Evolutionary conservation across 2,797 vertebrate genomes (phyloP).

Genomic region (Sparus aurata): DNA sequence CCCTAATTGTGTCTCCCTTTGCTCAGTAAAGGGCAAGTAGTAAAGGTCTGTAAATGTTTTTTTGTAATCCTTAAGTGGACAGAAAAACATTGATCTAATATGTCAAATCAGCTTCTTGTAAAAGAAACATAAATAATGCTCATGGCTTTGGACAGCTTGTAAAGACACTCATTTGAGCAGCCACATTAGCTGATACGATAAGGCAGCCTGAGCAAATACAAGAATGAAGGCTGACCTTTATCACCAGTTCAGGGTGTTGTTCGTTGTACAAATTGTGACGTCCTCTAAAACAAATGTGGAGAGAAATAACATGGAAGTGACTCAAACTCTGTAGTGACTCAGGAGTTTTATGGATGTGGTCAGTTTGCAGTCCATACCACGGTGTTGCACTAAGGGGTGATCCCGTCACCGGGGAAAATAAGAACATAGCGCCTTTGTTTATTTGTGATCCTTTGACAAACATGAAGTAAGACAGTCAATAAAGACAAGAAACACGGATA

Average conservation of each 20-base stretch:
- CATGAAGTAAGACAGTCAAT: conserved; percentile 31
- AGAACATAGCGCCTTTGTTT: not conserved
- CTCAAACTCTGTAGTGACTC: not conserved
- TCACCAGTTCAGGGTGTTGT: not conserved
- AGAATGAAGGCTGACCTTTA: not conserved
- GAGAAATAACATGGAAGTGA: not conserved
- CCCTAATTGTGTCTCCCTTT: not conserved
- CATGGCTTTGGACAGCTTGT: not conserved
- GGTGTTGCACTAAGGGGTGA: not conserved
- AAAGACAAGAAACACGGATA: conserved; percentile 58
- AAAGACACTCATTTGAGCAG: not conserved
- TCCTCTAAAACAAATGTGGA: not conserved
- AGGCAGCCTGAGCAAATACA: not conserved
- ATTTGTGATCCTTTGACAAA: not conserved
- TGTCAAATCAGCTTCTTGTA: not conserved
- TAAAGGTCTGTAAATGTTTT: not conserved
- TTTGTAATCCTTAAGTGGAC: not conserved
- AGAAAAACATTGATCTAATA: not conserved
- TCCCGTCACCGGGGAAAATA: not conserved
- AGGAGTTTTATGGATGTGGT: not conserved
- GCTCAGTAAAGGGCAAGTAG: too few relatives aligned
- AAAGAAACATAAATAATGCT: not conserved
- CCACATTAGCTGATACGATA: conserved; percentile 12
- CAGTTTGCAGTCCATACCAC: not conserved
- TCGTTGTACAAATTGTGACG: not conserved